Percentiles rank a stretch among this genome's conserved stretches.
Evolutionary conservation across 2,888 invertebrate species (phyloP).

Genomic region (Limnephilus lunatus): DNA sequence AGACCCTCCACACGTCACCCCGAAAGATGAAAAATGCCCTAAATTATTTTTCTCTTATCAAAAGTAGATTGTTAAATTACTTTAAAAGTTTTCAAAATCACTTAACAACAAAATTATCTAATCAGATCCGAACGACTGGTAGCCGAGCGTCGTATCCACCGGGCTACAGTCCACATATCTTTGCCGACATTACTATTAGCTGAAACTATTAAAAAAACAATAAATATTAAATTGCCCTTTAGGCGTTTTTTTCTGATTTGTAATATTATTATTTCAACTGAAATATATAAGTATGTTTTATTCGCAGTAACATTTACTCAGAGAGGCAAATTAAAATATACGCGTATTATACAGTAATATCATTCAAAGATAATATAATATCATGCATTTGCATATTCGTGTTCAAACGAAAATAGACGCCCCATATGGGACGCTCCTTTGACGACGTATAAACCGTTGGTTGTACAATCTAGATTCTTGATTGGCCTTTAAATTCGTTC

Average conservation of each 20-base stretch:
- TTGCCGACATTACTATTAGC: neutral
- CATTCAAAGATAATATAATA: constrained; percentile 60
- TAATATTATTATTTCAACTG: neutral
- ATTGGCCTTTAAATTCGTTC: neutral
- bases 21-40: too few species aligned
- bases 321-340: constrained; percentile 59
- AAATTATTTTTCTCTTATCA: too few species aligned
- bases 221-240: neutral
- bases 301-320: constrained; percentile 44
- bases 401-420: constrained; percentile 60
- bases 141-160: neutral
- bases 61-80: too few species aligned
- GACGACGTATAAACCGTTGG: constrained; percentile 26
- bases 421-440: constrained; percentile 41
- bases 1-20: too few species aligned
- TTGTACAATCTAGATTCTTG: constrained; percentile 29
- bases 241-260: neutral
- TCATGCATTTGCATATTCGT: constrained; percentile 64
- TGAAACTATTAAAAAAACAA: neutral
- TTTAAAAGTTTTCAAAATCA: too few species aligned
- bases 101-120: neutral
- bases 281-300: neutral
- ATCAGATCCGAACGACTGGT: neutral
- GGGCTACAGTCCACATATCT: neutral
- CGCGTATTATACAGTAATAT: constrained; percentile 59